phyloP scores from a whole-genome alignment of 2,113 vertebrate genomes.

The Calonectris borealis region DNA sequence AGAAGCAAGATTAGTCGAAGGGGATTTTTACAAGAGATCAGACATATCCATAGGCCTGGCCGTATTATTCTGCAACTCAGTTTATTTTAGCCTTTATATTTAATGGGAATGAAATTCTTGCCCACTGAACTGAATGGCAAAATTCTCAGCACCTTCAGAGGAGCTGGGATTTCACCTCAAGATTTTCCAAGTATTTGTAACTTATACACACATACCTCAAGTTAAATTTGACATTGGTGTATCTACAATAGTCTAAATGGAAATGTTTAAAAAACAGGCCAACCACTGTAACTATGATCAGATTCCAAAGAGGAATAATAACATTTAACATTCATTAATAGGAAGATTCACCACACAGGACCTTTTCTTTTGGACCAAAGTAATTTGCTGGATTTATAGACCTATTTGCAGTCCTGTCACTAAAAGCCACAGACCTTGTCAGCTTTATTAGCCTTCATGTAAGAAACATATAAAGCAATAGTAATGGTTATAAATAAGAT shows the following conservation, averaged over 20 bases:
- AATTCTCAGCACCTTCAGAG: neutral
- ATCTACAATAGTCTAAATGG: neutral
- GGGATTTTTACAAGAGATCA: neutral
- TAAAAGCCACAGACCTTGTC: neutral
- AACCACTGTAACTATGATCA: neutral
- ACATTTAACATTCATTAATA: neutral
- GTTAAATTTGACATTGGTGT: neutral
- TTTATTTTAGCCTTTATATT: neutral
- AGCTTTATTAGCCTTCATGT: neutral
- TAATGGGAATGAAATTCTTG: neutral
- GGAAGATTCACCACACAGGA: neutral
- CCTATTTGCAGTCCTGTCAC: neutral
- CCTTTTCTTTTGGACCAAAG: neutral
- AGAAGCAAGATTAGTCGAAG: neutral
- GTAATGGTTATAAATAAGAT: neutral
- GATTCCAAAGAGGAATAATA: neutral
- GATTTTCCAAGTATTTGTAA: neutral
- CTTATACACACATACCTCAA: neutral
- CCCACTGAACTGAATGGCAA: neutral
- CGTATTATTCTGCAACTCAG: neutral
- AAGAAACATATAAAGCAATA: neutral
- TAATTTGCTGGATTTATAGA: neutral
- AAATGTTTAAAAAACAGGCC: neutral
- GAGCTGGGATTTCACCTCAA: neutral
- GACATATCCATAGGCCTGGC: neutral